phyloP scores from a whole-genome alignment of 2,797 vertebrate species.

The Psittacula derbiana region DNA sequence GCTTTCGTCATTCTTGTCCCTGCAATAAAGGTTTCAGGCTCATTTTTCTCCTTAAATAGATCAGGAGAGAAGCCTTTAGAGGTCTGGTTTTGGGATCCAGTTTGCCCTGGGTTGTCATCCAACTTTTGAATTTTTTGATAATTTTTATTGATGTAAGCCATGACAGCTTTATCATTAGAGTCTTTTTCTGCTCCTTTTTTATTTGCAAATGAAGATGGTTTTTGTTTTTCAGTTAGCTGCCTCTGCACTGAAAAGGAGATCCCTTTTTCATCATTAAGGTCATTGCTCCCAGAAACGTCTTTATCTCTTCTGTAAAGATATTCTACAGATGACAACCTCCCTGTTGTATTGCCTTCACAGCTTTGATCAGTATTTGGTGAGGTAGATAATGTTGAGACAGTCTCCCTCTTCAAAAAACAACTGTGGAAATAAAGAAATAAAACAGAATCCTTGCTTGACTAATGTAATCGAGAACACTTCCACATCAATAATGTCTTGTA shows the following conservation, averaged over 20 bases:
- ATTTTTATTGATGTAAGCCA: conserved; percentile 47
- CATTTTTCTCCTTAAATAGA: conserved; percentile 42
- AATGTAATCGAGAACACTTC: background rate
- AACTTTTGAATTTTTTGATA: conserved; percentile 37
- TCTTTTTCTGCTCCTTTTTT: conserved; percentile 5
- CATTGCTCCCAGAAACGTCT: background rate
- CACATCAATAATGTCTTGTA: background rate
- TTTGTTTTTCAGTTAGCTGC: conserved; percentile 56
- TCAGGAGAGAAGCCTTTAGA: conserved; percentile 31
- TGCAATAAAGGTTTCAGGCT: conserved; percentile 32
- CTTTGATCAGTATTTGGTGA: conserved; percentile 48
- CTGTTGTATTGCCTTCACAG: conserved; percentile 44
- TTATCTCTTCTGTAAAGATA: conserved; percentile 60
- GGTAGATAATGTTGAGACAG: conserved; percentile 73
- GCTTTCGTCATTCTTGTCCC: conserved; percentile 67
- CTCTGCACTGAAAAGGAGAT: conserved; percentile 65
- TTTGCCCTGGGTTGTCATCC: background rate
- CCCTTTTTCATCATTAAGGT: conserved; percentile 65
- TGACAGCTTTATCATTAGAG: background rate
- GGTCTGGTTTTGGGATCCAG: conserved; percentile 27
- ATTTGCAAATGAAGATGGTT: background rate
- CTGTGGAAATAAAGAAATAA: conserved; percentile 75
- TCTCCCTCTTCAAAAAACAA: conserved; percentile 80
- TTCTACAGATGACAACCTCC: conserved; percentile 79
- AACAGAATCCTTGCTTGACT: background rate